phyloP scores from a whole-genome alignment of 2,113 vertebrate species.

The Engystomops pustulosus region DNA sequence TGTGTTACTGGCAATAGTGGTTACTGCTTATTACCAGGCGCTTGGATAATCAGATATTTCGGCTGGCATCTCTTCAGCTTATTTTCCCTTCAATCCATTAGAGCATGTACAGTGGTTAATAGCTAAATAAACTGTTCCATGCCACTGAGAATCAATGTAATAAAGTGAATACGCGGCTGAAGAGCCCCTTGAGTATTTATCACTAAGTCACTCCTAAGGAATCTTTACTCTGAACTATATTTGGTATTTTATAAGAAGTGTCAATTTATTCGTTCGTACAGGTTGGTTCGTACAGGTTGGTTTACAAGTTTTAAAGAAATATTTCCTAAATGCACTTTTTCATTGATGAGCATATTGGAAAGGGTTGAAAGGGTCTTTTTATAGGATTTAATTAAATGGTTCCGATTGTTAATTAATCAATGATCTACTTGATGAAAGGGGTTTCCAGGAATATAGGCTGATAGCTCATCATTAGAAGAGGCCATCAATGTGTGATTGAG shows the following conservation, averaged over 20 bases:
- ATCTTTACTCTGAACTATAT: conserved; percentile 6
- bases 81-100: conserved; percentile 24
- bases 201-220: conserved; percentile 9
- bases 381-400: too few relatives aligned
- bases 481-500: background rate
- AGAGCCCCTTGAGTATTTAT: conserved; percentile 24
- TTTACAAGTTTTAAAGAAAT: too few relatives aligned
- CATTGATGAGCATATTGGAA: background rate
- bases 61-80: conserved; percentile 22
- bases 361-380: background rate
- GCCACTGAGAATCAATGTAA: conserved; percentile 37
- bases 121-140: conserved; percentile 23
- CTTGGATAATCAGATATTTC: conserved; percentile 25
- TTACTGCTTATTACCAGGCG: conserved; percentile 18
- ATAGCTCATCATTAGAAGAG: background rate
- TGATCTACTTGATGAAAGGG: background rate
- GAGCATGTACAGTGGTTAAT: conserved; percentile 34
- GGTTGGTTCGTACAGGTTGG: background rate
- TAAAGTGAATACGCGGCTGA: conserved; percentile 31
- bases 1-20: background rate
- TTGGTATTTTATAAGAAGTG: background rate
- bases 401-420: background rate
- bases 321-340: background rate
- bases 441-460: background rate
- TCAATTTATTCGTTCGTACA: background rate